Conservation (phyloP, 2,888 invertebrate genomes). For the Neoaliturus tenellus region DNA sequence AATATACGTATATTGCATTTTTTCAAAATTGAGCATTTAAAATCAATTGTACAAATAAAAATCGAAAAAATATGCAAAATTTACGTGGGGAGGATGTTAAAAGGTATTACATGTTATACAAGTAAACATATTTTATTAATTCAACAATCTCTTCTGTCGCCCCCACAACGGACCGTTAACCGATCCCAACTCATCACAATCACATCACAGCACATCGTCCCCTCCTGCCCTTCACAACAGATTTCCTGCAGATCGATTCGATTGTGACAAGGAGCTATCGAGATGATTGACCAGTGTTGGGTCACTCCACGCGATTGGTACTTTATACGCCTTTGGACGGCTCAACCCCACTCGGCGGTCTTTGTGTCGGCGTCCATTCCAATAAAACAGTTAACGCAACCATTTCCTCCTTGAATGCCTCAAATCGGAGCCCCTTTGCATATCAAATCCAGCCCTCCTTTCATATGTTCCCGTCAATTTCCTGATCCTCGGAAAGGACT, state of each 20-base stretch:
- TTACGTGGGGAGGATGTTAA: too few relatives aligned
- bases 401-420: constrained; percentile 16
- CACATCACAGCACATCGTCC: not conserved
- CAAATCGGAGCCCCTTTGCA: constrained; percentile 3
- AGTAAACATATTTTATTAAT: not conserved
- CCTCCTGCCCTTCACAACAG: not conserved
- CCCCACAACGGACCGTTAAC: not conserved
- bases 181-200: not conserved
- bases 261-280: constrained; percentile 28
- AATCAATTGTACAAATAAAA: too few relatives aligned
- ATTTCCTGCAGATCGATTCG: constrained; percentile 2
- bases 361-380: constrained; percentile 38
- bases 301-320: constrained; percentile 27
- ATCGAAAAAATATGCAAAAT: too few relatives aligned
- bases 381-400: constrained; percentile 36
- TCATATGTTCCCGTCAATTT: not conserved
- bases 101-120: not conserved
- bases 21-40: too few relatives aligned
- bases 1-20: too few relatives aligned
- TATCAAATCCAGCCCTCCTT: not conserved
- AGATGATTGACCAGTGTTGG: constrained; percentile 10
- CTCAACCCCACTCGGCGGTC: constrained; percentile 6
- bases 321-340: constrained; percentile 30
- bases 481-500: not conserved
- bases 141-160: not conserved